These are phyloP conservation scores for Salvelinus alpinus DNA, from an alignment of 2,113 vertebrate species.

Conservation along the genomic window DNA sequence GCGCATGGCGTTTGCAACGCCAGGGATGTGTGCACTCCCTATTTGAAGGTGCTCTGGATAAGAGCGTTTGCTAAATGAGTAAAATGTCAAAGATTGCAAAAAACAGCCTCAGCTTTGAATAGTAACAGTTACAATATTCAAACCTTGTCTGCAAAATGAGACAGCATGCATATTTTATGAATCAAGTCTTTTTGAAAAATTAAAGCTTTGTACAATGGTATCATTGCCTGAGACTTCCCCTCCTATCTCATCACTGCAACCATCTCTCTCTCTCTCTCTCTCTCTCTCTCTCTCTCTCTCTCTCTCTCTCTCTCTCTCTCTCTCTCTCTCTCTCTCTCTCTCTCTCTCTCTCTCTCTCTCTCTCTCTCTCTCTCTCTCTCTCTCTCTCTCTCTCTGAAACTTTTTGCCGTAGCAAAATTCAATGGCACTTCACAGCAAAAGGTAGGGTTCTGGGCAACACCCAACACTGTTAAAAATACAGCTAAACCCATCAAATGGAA, in stretches of 20 bases:
- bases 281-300: neutral
- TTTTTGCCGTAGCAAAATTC: neutral
- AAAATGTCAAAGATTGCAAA: neutral
- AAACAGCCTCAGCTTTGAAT: slow-evolving; percentile 28
- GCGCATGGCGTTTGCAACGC: too few relatives aligned
- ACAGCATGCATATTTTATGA: slow-evolving; percentile 66
- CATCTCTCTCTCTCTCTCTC: neutral
- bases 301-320: too few relatives aligned
- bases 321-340: neutral
- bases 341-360: neutral
- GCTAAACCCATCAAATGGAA: slow-evolving; percentile 44
- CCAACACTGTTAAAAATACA: neutral
- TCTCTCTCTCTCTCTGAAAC: neutral
- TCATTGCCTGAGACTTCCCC: slow-evolving; percentile 42
- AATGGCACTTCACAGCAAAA: neutral
- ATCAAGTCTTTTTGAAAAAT: slow-evolving; percentile 51
- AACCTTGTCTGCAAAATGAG: slow-evolving; percentile 58
- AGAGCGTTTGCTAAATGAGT: too few relatives aligned
- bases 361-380: too few relatives aligned
- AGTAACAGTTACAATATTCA: slow-evolving; percentile 61
- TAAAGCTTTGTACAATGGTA: slow-evolving; percentile 53
- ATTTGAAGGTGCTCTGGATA: too few relatives aligned
- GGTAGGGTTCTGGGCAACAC: neutral
- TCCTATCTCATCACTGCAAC: slow-evolving; percentile 27
- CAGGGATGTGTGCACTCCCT: too few relatives aligned